Percentiles rank a stretch among this genome's conserved stretches.
These are phyloP conservation scores for Myxocyprinus asiaticus DNA, from an alignment of 2,113 vertebrate species.

Conservation along the genomic window DNA sequence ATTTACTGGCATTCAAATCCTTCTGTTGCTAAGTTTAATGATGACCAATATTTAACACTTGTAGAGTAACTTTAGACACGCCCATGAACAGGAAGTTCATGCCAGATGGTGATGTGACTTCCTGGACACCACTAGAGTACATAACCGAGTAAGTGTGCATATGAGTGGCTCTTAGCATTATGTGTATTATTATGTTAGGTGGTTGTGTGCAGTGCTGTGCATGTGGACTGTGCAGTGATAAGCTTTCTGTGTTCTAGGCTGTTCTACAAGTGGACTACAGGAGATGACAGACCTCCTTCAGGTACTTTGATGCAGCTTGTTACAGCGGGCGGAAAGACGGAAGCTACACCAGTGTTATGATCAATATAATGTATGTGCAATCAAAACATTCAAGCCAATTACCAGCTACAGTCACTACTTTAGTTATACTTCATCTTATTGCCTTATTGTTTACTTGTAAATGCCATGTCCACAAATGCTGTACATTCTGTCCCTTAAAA, in stretches of 20 bases:
- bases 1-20: neutral
- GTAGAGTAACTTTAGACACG: constrained; percentile 54
- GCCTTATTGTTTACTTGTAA: neutral
- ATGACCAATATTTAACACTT: neutral
- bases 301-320: constrained; percentile 83
- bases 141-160: constrained; percentile 81
- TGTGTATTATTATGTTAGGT: neutral
- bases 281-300: constrained; percentile 75
- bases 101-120: constrained; percentile 82
- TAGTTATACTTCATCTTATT: neutral
- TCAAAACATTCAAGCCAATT: neutral
- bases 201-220: neutral
- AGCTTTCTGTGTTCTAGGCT: constrained; percentile 70
- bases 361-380: neutral
- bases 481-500: neutral
- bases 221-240: neutral
- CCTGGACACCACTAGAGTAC: constrained; percentile 86
- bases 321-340: constrained; percentile 78
- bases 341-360: constrained; percentile 68
- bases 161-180: neutral
- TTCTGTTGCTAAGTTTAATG: neutral
- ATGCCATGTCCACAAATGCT: neutral
- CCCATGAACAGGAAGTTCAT: constrained; percentile 84
- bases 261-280: constrained; percentile 79
- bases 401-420: neutral